Evolutionary conservation across 2,113 vertebrate species (phyloP), one percentile per base, ranked within the genome.

Genomic region (Lamprotornis superbus): DNA sequence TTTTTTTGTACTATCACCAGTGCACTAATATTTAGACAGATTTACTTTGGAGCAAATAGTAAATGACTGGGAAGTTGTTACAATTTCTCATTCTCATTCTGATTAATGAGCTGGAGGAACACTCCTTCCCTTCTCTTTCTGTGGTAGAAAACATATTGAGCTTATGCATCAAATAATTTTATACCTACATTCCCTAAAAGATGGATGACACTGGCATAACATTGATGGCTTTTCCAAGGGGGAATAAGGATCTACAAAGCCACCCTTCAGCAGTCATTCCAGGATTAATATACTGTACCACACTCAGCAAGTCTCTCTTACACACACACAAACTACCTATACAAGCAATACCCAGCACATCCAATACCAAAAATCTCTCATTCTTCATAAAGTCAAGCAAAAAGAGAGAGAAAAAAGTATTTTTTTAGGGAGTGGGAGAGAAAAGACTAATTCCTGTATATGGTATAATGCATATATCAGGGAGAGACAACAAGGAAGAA

Each of bases 31-130:
- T 97, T 96, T 97, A 97, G 97, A 98, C 87, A 97, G 96, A 98
- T 98, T 97, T 97, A 97, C 96, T 97, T 95, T 73, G 33, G 67
- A 96, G 65, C 69, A 92, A 97, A 96, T 30, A 92, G 79, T 46
- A 96, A 91, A 63, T 31, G 95, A 90, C 92, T 92, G 88, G 73
- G 82, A 94, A 96, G 90, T 81, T 96, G 83, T 95, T 96, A 79
- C 96, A 89, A 97, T 97, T 97, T 97, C 95, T 98, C 97, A 97
- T 97, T 96, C 86, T 97, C 81, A 92, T 92, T 96, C 83, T 97
- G 96, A 97, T 97, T 97, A 98, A 98, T 96, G 97, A 97, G 84
- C 91, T 86, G 56, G 44, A 95, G 86, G 87, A 92, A 93, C 64
- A 73, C 50, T 96, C 91, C 82, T 80, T 79, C 37, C 27, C 65